phyloP scores from a whole-genome alignment of 2,113 vertebrate species.

The Loxodonta africana region DNA sequence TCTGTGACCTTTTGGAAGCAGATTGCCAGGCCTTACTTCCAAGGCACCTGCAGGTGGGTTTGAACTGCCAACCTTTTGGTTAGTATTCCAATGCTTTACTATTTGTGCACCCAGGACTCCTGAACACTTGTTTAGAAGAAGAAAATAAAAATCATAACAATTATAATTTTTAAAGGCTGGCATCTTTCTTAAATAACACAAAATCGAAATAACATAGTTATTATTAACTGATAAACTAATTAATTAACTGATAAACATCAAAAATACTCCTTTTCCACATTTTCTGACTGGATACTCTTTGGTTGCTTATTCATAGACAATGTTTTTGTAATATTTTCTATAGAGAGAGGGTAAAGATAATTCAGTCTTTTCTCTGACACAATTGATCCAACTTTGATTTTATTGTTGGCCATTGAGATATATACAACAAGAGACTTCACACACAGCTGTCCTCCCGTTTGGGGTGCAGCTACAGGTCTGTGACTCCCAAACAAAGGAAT shows the following conservation, averaged over 20 bases:
- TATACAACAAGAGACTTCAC: slow-evolving; percentile 17
- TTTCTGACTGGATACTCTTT: background rate
- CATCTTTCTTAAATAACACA: background rate
- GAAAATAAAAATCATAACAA: background rate
- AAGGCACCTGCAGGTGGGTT: too few species aligned
- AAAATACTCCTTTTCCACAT: too few species aligned
- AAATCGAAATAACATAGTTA: background rate
- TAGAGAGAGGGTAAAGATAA: background rate
- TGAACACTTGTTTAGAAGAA: background rate
- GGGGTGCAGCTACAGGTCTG: background rate
- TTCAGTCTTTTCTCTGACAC: too few species aligned
- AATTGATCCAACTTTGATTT: background rate
- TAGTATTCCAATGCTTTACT: background rate
- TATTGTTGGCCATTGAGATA: background rate
- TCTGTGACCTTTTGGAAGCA: too few species aligned
- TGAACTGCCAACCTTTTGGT: background rate
- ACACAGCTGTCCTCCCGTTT: background rate
- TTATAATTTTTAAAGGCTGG: background rate
- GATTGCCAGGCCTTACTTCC: too few species aligned
- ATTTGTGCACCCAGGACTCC: background rate
- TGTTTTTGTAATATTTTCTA: background rate
- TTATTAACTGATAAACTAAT: too few species aligned
- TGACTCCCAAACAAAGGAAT: background rate
- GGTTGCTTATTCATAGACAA: background rate
- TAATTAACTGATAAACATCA: too few species aligned